Conservation (phyloP, 2,797 vertebrate species). For the Gymnoscopelus braueri region DNA sequence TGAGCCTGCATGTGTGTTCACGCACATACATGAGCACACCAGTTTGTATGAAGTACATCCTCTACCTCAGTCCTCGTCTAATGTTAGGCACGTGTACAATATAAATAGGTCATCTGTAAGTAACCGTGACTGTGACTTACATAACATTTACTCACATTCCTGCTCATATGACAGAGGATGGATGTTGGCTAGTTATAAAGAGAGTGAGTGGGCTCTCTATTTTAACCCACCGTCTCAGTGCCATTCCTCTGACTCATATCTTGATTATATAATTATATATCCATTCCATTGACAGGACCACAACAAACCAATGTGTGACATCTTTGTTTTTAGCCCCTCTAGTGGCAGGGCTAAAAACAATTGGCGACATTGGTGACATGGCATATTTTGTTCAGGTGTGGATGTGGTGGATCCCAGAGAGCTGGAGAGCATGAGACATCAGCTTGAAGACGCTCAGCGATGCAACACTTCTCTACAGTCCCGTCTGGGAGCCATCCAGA, state of each 20-base stretch:
- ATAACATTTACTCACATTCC: slow-evolving; percentile 24
- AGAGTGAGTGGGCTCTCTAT: neutral
- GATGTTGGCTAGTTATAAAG: slow-evolving; percentile 8
- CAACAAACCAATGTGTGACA: neutral
- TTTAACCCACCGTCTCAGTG: neutral
- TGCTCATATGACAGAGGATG: slow-evolving; percentile 6
- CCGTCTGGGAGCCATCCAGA: slow-evolving; percentile 83
- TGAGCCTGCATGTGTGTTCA: slow-evolving; percentile 20
- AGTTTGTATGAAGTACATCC: slow-evolving; percentile 24
- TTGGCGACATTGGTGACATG: neutral
- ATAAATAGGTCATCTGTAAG: slow-evolving; percentile 74
- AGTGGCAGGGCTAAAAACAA: neutral
- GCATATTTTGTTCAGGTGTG: slow-evolving; percentile 52
- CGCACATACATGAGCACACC: slow-evolving; percentile 17
- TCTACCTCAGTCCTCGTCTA: slow-evolving; percentile 35
- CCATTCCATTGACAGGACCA: neutral
- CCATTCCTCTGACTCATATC: slow-evolving; percentile 12
- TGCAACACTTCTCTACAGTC: slow-evolving; percentile 85
- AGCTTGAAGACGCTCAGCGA: slow-evolving; percentile 85
- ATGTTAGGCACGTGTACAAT: slow-evolving; percentile 65
- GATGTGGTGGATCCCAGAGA: slow-evolving; percentile 72
- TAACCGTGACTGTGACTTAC: slow-evolving; percentile 29
- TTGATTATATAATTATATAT: slow-evolving; percentile 11
- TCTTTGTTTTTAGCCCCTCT: neutral
- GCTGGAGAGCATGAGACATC: slow-evolving; percentile 79